Base-by-base conservation (phyloP, 2,888 invertebrate species). In the Glyphotaelius pellucidus region DNA sequence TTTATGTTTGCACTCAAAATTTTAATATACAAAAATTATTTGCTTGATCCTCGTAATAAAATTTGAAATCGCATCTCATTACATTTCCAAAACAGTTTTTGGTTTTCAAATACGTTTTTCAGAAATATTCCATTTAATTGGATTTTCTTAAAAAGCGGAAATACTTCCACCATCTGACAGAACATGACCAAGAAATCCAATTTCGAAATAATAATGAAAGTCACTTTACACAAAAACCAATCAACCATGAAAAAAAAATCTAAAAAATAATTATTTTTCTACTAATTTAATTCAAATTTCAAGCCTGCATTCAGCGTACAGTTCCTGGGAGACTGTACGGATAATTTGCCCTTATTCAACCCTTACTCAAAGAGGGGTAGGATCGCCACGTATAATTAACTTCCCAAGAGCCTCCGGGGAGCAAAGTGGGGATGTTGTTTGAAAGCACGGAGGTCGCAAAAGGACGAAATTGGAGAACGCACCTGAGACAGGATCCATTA, bases 351-450 rank as follows among this genome's bases (percentile, higher is more conserved):
- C 9, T 67, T n/a, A 67, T n/a, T 67, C 67, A 67, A 67, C 67
- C 67, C 67, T 67, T 9, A 5, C 42, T 30, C 86, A 31, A 52
- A 86, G 11, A 35, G 86, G 42, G 31, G 32, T 15, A 89, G 31
- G 79, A n/a, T 89, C 79, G 88, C 35, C 67, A 89, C 88, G 79
- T 89, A 80, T 89, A 89, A 89, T 89, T 89, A 89, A 89, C 79
- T 89, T 47, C 35, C 79, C 35, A 12, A 89, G 32, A 88, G 79
- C 88, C 79, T 30, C 32, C 25, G 25, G 88, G 79, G 32, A 35
- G 88, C 80, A 89, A 31, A 79, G 42, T 86, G 42, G 32, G n/a
- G 88, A 38, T 87, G 67, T 47, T 31, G 87, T 87, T 87, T 31
- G 87, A 83, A 83, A 83, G 35, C 31, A 83, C 3, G 15, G 86